Percentiles rank a stretch among this genome's conserved stretches.
Evolutionary conservation across 2,797 vertebrate genomes (phyloP).

Genomic region (Picus viridis): DNA sequence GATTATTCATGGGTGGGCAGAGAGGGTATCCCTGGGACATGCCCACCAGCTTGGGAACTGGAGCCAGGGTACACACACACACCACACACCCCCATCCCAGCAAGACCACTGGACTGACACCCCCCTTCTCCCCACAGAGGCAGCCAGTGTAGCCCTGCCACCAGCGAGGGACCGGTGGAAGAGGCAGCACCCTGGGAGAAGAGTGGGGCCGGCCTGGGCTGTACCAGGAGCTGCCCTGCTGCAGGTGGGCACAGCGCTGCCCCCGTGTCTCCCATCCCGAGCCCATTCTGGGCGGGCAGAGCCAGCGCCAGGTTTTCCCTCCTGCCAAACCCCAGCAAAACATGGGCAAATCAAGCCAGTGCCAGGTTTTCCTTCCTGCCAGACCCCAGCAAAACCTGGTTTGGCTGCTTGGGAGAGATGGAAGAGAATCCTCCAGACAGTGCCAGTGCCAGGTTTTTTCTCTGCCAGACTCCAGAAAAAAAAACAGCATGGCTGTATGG

Average conservation of each 20-base stretch:
- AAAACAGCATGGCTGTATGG: neutral
- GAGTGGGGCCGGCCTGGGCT: neutral
- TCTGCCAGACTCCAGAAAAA: neutral
- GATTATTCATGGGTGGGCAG: neutral
- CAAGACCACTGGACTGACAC: neutral
- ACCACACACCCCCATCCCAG: too few species aligned
- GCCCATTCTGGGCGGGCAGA: neutral
- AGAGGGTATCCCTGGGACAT: neutral
- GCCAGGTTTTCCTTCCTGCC: neutral
- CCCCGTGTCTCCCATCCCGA: neutral
- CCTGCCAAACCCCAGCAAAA: neutral
- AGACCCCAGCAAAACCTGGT: neutral
- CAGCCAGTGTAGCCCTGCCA: neutral
- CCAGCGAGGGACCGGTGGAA: neutral
- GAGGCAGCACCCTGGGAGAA: neutral
- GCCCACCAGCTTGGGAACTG: fast-evolving
- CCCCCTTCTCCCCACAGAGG: neutral
- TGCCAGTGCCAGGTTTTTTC: neutral
- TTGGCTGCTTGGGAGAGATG: neutral
- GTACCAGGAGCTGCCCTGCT: neutral
- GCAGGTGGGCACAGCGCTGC: neutral
- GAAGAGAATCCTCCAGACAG: neutral
- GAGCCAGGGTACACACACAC: neutral
- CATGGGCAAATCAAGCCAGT: neutral
- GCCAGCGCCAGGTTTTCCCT: neutral